Evolutionary conservation across 2,888 invertebrate species (phyloP).

Genomic region (Yponomeuta plumbellus): DNA sequence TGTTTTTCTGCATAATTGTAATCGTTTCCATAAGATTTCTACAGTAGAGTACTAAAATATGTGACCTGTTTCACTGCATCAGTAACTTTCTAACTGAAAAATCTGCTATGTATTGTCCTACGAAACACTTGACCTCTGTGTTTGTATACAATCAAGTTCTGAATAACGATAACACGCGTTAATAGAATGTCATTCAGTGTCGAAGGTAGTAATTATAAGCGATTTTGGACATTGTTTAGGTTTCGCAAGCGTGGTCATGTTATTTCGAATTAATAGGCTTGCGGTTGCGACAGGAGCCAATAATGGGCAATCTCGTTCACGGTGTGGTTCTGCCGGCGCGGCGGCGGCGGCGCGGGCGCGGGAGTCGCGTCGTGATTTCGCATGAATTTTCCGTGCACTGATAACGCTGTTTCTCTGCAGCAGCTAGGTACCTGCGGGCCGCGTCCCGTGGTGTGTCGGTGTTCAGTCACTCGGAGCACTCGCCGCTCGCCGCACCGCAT

Average conservation of each 20-base stretch:
- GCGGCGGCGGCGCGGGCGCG: neutral
- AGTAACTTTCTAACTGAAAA: neutral
- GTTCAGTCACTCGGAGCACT: constrained; percentile 36
- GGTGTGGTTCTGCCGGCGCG: neutral
- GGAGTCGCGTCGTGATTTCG: constrained; percentile 37
- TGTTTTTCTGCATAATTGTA: constrained; percentile 2
- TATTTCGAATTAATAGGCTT: neutral
- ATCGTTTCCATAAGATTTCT: neutral
- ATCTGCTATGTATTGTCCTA: neutral
- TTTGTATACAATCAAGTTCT: neutral
- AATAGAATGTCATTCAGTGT: neutral
- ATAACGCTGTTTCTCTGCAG: constrained; percentile 41
- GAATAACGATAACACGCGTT: neutral
- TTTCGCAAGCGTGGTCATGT: neutral
- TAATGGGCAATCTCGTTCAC: constrained; percentile 13
- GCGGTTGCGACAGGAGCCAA: constrained; percentile 1
- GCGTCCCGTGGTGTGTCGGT: constrained; percentile 9
- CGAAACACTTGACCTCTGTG: neutral
- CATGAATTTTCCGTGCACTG: constrained; percentile 55
- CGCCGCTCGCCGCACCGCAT: constrained; percentile 27
- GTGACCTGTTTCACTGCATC: neutral
- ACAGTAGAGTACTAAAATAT: neutral
- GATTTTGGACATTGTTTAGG: neutral
- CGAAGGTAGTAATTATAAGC: neutral
- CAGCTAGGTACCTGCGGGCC: constrained; percentile 4